A percentile compares a stretch with the other conserved stretches of the same genome.
Conservation (phyloP, 2,797 vertebrate species). For the Anisognathus igniventris region DNA sequence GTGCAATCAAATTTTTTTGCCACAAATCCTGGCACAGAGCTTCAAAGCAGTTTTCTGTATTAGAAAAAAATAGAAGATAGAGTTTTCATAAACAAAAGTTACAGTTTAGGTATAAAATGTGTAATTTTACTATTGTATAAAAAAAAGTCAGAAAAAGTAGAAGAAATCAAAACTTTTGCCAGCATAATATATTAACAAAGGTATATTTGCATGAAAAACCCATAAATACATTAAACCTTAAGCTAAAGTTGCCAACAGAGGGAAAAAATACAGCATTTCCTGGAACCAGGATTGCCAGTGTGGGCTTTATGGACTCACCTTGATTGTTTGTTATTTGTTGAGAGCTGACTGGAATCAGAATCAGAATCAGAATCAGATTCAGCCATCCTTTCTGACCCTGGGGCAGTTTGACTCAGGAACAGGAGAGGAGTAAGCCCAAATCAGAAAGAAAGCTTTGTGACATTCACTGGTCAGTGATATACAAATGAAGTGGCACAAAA, state of each 20-base stretch:
- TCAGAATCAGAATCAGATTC: neutral
- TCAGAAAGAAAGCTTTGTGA: neutral
- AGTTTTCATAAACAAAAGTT: neutral
- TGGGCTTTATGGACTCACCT: neutral
- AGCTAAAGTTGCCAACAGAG: neutral
- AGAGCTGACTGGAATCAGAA: conserved; percentile 3
- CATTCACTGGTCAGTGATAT: neutral
- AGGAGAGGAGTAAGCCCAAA: neutral
- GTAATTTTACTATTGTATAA: neutral
- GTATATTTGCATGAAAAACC: neutral
- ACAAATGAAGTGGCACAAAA: neutral
- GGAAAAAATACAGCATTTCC: neutral
- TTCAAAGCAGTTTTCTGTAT: neutral
- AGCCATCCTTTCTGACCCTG: neutral
- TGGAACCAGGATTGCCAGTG: neutral
- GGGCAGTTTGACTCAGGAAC: neutral
- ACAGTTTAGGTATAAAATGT: neutral
- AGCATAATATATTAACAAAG: neutral
- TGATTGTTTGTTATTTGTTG: neutral
- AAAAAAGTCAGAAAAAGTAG: neutral
- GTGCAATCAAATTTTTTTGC: neutral
- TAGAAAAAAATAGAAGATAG: neutral
- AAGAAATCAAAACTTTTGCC: neutral
- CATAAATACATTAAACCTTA: neutral
- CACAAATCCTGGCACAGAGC: neutral